A percentile compares a stretch with the other conserved stretches of the same genome.
phyloP scores from a whole-genome alignment of 2,797 vertebrate species.

The Centropyge bicolor region DNA sequence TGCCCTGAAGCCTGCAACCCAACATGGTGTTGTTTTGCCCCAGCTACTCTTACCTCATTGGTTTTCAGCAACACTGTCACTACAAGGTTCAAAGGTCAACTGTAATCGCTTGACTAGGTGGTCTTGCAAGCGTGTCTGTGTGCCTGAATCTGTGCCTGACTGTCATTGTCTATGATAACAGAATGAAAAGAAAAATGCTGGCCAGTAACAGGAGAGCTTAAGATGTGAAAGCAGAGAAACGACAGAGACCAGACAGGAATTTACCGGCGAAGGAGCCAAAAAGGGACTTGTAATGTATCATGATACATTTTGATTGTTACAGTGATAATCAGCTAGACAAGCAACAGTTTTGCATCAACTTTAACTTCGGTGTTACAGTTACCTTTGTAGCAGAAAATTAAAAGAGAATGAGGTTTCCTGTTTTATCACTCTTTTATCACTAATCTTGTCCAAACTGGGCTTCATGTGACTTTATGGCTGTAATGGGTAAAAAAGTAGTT shows the following conservation, averaged over 20 bases:
- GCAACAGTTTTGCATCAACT: not conserved
- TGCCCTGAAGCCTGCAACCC: conserved; percentile 22
- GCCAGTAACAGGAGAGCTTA: not conserved
- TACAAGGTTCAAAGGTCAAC: conserved; percentile 40
- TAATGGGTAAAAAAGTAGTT: too few species aligned
- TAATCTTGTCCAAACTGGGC: not conserved
- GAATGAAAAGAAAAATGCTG: conserved; percentile 15
- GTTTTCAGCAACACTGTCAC: conserved; percentile 13
- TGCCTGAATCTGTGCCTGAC: conserved; percentile 16
- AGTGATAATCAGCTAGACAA: too few species aligned
- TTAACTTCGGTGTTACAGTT: not conserved
- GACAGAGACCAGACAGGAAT: not conserved
- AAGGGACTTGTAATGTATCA: not conserved
- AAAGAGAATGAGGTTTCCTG: conserved; percentile 5
- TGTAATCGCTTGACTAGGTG: conserved; percentile 39
- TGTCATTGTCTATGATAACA: not conserved
- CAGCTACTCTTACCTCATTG: not conserved
- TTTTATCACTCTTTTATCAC: conserved; percentile 7
- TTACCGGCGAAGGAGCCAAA: not conserved
- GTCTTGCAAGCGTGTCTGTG: conserved; percentile 3
- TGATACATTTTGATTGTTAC: not conserved
- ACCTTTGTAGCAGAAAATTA: not conserved
- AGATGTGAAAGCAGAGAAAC: conserved; percentile 15
- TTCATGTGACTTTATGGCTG: conserved; percentile 4
- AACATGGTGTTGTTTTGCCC: conserved; percentile 39